Conservation (phyloP, 2,797 vertebrate species). For the Cephalopachus bancanus region DNA sequence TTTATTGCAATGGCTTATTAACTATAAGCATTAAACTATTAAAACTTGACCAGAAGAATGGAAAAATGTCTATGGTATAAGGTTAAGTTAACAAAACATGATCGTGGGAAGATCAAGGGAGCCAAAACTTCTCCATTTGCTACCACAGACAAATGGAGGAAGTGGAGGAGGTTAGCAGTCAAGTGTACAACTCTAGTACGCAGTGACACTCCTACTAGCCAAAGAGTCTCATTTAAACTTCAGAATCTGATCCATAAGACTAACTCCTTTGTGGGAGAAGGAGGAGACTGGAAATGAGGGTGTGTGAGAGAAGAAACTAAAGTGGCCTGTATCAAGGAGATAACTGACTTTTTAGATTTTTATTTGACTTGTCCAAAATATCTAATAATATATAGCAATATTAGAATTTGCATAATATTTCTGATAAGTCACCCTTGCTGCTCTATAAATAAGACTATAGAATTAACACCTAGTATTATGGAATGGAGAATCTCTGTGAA, state of each 20-base stretch:
- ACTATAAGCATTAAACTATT: neutral
- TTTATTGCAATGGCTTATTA: neutral
- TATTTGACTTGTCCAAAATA: neutral
- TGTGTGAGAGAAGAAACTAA: neutral
- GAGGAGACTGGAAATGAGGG: neutral
- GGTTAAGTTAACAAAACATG: neutral
- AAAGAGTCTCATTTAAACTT: neutral
- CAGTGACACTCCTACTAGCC: neutral
- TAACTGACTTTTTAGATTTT: neutral
- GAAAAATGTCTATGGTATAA: too few species aligned
- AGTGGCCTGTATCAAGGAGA: too few species aligned
- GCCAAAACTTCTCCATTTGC: neutral
- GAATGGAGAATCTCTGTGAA: neutral
- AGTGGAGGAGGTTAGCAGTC: neutral
- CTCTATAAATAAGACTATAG: neutral
- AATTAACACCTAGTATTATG: neutral
- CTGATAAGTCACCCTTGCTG: neutral
- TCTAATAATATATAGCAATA: neutral
- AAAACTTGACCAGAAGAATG: neutral
- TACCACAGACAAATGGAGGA: too few species aligned
- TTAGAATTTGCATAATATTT: neutral
- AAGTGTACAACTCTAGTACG: accelerated
- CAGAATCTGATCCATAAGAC: neutral
- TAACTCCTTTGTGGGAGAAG: neutral
- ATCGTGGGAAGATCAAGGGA: neutral